Conservation (phyloP, 1,140 invertebrate species). For the Magallana angulata region DNA sequence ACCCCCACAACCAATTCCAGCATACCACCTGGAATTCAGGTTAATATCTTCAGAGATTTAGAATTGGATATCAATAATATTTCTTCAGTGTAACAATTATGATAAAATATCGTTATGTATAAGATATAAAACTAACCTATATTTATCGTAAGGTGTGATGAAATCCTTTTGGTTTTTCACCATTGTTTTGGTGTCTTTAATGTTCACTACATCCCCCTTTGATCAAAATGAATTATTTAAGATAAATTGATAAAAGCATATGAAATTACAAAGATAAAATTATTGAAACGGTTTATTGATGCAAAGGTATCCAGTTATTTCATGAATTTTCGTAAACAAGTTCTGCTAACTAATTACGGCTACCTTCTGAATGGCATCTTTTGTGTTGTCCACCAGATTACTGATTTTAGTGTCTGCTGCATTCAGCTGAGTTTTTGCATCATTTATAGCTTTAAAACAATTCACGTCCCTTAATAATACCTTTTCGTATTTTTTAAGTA, state of each 20-base stretch:
- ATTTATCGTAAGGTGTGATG: slow-evolving; percentile 53
- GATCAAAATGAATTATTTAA: not conserved
- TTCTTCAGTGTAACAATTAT: too few relatives aligned
- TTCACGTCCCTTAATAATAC: too few relatives aligned
- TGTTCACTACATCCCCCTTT: slow-evolving; percentile 42
- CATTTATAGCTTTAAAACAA: not conserved
- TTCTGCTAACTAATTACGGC: too few relatives aligned
- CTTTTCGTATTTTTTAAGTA: too few relatives aligned
- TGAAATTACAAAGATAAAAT: too few relatives aligned
- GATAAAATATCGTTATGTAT: too few relatives aligned
- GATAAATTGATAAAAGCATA: too few relatives aligned
- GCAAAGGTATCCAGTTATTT: too few relatives aligned
- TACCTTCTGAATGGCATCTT: slow-evolving; percentile 11
- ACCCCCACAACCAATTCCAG: slow-evolving; percentile 72
- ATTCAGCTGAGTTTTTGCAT: slow-evolving; percentile 30
- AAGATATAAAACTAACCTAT: slow-evolving; percentile 45
- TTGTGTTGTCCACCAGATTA: not conserved
- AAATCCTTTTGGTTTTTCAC: slow-evolving; percentile 41
- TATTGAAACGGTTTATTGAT: too few relatives aligned
- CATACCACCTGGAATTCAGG: slow-evolving; percentile 61
- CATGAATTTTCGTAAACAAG: too few relatives aligned
- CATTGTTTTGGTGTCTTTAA: slow-evolving; percentile 47
- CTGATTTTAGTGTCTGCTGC: not conserved
- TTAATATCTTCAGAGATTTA: too few relatives aligned
- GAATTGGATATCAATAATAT: too few relatives aligned